Evolutionary conservation across 2,113 vertebrate species (phyloP).

Genomic region (Atrichornis clamosus): DNA sequence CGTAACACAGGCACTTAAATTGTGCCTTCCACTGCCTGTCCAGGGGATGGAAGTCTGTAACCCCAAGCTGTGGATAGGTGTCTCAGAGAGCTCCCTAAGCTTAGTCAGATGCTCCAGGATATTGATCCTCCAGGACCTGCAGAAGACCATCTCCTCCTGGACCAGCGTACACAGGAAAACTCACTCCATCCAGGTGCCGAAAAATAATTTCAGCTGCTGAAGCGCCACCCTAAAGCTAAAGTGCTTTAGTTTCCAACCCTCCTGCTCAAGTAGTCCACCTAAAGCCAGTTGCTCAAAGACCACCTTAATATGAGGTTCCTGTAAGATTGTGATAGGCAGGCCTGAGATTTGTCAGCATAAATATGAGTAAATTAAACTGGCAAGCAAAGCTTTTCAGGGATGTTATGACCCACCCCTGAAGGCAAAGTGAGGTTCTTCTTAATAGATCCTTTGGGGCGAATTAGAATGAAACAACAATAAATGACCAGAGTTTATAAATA

Average conservation of each 20-base stretch:
- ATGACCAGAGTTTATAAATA: not conserved
- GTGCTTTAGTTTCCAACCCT: not conserved
- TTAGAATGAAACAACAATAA: not conserved
- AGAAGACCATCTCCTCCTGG: not conserved
- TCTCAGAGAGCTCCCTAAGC: not conserved
- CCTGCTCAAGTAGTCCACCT: not conserved
- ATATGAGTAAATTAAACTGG: not conserved
- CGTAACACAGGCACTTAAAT: not conserved
- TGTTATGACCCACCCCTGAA: not conserved
- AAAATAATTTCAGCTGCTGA: not conserved
- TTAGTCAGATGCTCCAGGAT: not conserved
- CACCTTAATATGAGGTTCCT: not conserved
- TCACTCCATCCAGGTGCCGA: not conserved
- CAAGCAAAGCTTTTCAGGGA: not conserved
- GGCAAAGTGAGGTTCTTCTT: not conserved
- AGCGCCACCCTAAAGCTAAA: not conserved
- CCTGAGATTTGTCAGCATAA: not conserved
- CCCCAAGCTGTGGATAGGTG: not conserved
- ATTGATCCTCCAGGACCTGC: not conserved
- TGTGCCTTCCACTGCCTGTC: not conserved
- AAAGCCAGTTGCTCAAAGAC: not conserved
- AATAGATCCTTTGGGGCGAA: not conserved
- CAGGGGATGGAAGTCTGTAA: not conserved
- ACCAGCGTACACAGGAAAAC: not conserved
- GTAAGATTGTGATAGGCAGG: not conserved